These are phyloP conservation scores for Leucophenga varia DNA, from an alignment of 1,140 invertebrate species.

Conservation along the genomic window DNA sequence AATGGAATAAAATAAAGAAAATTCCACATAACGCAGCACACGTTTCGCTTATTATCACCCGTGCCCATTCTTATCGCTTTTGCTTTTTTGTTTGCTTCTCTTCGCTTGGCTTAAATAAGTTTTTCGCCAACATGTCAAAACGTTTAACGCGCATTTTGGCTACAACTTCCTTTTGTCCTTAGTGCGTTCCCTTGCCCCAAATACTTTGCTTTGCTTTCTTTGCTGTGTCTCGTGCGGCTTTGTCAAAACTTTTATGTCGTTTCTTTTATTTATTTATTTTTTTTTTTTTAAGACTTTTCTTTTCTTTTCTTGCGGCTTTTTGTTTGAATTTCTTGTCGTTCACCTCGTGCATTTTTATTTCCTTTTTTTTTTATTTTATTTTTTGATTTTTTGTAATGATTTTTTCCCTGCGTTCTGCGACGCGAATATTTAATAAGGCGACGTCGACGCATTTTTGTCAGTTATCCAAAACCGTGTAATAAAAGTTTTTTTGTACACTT, in stretches of 20 bases:
- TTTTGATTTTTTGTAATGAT: constrained; percentile 5
- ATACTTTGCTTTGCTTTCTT: not conserved
- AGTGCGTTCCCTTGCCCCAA: not conserved
- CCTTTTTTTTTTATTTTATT: constrained; percentile 26
- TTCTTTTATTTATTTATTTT: constrained; percentile 38
- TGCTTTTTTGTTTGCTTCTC: too few relatives aligned
- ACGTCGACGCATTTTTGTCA: too few relatives aligned
- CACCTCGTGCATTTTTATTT: constrained; percentile 38
- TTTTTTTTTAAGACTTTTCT: constrained; percentile 9
- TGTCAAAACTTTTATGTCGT: constrained; percentile 50
- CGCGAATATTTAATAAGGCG: constrained; percentile 54
- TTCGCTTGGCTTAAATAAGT: constrained; percentile 36
- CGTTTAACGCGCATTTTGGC: constrained; percentile 36
- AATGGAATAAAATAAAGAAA: too few relatives aligned
- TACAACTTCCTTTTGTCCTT: constrained; percentile 4
- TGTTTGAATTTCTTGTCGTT: not conserved
- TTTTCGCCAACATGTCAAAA: constrained; percentile 48
- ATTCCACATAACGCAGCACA: not conserved
- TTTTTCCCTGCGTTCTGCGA: constrained; percentile 19
- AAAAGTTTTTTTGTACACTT: too few relatives aligned
- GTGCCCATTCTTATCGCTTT: too few relatives aligned
- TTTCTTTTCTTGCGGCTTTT: not conserved
- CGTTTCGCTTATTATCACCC: too few relatives aligned
- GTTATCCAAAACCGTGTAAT: too few relatives aligned
- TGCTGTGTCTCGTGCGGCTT: constrained; percentile 15